Conservation (phyloP, 2,797 vertebrate genomes). For the Cossypha polioptera region DNA sequence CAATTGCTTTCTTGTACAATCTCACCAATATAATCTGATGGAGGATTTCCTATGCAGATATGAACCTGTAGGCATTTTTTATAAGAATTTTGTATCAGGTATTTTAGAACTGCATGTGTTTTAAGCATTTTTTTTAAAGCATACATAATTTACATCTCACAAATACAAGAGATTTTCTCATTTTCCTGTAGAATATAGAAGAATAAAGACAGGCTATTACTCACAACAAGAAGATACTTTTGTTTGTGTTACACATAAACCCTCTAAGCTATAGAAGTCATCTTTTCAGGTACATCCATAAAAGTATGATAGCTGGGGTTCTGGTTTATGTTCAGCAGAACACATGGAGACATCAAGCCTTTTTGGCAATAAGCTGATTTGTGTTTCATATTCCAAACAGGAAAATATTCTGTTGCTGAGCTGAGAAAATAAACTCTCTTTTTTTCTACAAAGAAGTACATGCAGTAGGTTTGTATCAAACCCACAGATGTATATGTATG, state of each 20-base stretch:
- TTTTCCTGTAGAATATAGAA: not conserved
- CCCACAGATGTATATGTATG: not conserved
- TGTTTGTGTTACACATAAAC: not conserved
- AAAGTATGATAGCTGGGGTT: not conserved
- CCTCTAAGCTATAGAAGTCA: not conserved
- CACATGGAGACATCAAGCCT: not conserved
- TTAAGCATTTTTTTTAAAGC: not conserved
- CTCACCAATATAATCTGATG: not conserved
- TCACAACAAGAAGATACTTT: not conserved
- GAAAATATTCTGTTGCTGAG: not conserved
- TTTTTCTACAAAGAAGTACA: not conserved
- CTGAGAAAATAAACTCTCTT: not conserved
- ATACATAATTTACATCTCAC: not conserved
- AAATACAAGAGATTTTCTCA: not conserved
- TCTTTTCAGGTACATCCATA: not conserved
- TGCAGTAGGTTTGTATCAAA: not conserved
- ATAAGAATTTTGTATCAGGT: not conserved
- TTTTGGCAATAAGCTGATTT: not conserved
- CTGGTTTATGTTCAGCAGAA: not conserved
- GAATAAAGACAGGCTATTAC: not conserved
- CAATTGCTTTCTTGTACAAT: not conserved
- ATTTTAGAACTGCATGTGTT: not conserved
- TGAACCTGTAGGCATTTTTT: accelerated
- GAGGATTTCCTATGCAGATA: not conserved
- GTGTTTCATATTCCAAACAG: not conserved